phyloP scores from a whole-genome alignment of 2,797 vertebrate species.

The Ptychobarbus kaznakovi region DNA sequence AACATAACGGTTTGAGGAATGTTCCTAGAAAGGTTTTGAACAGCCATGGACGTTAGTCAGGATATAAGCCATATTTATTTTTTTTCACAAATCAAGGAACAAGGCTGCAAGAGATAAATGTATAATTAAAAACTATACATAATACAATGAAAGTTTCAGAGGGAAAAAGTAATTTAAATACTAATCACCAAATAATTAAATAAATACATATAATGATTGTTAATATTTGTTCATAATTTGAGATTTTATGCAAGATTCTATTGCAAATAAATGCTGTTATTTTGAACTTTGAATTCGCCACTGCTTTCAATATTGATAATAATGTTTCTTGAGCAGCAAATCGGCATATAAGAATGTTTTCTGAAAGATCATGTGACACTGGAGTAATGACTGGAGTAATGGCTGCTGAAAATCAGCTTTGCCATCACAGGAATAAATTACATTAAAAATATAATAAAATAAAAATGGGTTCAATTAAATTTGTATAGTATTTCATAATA shows the following conservation, averaged over 20 bases:
- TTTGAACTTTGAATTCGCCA: not conserved
- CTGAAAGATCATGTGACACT: not conserved
- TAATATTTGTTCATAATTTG: too few relatives aligned
- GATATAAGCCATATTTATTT: not conserved
- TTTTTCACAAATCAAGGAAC: not conserved
- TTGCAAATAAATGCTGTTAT: too few relatives aligned
- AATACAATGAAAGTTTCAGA: not conserved
- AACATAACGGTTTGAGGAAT: conserved; percentile 46
- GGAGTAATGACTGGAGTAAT: not conserved
- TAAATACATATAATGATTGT: not conserved
- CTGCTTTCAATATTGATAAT: not conserved
- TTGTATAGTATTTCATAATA: not conserved
- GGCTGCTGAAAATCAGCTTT: not conserved
- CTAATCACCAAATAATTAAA: not conserved
- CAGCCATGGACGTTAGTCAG: conserved; percentile 9
- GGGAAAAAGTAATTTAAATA: not conserved
- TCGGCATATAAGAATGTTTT: not conserved
- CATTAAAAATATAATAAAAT: not conserved
- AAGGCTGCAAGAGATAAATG: conserved; percentile 20
- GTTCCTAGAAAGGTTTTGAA: conserved; percentile 33
- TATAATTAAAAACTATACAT: not conserved
- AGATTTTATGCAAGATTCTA: too few relatives aligned
- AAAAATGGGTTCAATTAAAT: not conserved
- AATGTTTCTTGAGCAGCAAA: not conserved
- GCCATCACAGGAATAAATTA: not conserved